Conservation (phyloP, 2,797 vertebrate species). For the Amblyraja radiata region DNA sequence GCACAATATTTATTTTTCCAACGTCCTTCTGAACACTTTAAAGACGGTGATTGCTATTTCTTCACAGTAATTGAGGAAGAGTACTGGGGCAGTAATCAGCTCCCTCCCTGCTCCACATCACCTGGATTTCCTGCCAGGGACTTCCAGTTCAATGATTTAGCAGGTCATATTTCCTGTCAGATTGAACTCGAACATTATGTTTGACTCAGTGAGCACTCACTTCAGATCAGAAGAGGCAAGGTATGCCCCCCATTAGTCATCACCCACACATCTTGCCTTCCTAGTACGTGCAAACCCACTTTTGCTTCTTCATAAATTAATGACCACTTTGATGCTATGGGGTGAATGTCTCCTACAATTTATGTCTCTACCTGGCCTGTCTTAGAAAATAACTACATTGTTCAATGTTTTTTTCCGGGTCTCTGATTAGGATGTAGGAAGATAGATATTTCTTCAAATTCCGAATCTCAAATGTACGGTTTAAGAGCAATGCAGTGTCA, state of each 20-base stretch:
- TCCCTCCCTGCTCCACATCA: not conserved
- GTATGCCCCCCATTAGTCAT: not conserved
- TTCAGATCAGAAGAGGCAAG: not conserved
- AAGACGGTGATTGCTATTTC: not conserved
- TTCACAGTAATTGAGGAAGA: not conserved
- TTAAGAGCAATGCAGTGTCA: not conserved
- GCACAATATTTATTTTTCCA: conserved; percentile 22
- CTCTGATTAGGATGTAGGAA: not conserved
- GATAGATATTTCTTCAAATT: not conserved
- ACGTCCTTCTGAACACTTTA: not conserved
- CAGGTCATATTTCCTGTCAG: conserved; percentile 13
- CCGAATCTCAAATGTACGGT: not conserved
- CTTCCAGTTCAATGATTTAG: too few relatives aligned
- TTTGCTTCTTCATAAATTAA: not conserved
- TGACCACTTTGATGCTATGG: not conserved
- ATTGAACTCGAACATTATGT: not conserved
- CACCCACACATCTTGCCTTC: not conserved
- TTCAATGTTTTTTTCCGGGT: not conserved
- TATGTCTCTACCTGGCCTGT: not conserved
- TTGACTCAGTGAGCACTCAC: not conserved
- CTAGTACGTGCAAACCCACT: too few relatives aligned
- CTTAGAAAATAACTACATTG: not conserved
- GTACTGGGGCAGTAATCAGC: not conserved
- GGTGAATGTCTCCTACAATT: not conserved
- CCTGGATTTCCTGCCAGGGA: not conserved